Evolutionary conservation across 2,797 vertebrate species (phyloP).

Genomic region (Phalanger gymnotis): DNA sequence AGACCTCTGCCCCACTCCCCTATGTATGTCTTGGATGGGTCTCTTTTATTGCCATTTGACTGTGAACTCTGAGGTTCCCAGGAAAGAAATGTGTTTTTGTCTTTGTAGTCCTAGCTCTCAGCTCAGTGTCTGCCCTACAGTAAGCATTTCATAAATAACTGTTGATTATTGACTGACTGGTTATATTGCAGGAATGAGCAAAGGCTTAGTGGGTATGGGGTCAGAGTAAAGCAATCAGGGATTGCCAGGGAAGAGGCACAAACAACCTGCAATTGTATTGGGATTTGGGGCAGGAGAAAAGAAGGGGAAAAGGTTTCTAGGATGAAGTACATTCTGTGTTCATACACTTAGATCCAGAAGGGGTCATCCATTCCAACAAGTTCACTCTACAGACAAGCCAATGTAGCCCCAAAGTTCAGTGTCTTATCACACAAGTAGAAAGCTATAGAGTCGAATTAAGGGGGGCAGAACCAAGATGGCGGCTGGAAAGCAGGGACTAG

Average conservation of each 20-base stretch:
- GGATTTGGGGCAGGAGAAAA: rapidly evolving
- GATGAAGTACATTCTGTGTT: too few species aligned
- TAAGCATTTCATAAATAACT: background rate
- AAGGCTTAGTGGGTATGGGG: background rate
- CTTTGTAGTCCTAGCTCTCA: background rate
- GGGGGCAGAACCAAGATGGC: too few species aligned
- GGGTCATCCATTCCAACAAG: background rate
- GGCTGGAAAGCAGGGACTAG: too few species aligned
- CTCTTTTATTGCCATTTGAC: background rate
- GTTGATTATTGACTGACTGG: background rate
- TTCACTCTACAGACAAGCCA: background rate
- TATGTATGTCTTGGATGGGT: rapidly evolving
- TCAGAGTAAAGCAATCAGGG: background rate
- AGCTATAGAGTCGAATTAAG: background rate
- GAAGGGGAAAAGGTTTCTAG: background rate
- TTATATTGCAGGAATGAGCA: background rate
- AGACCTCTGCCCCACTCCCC: background rate
- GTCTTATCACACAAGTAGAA: background rate
- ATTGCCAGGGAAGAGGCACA: background rate
- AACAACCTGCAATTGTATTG: background rate
- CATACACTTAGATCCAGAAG: background rate
- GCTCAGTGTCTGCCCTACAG: background rate
- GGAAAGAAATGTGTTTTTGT: background rate
- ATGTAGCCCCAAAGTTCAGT: background rate
- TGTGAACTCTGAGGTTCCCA: background rate